A percentile compares a stretch with the other conserved stretches of the same genome.
Conservation (phyloP, 2,113 vertebrate species). For the Cyanoramphus novaezelandiae region DNA sequence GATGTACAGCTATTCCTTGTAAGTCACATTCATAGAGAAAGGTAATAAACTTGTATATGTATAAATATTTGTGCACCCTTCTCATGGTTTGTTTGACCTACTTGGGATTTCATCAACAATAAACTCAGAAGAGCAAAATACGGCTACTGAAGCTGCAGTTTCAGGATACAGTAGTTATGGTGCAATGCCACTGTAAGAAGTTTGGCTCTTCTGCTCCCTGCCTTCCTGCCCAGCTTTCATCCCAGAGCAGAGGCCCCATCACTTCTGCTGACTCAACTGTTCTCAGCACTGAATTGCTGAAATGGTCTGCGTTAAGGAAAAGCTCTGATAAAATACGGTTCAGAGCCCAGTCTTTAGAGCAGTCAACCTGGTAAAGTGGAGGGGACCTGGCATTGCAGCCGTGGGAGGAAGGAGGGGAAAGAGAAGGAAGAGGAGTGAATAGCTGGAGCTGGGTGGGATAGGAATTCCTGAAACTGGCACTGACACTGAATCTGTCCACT, state of each 20-base stretch:
- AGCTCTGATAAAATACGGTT: not conserved
- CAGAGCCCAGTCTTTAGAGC: not conserved
- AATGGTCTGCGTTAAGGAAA: not conserved
- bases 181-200: not conserved
- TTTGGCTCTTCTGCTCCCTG: not conserved
- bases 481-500: not conserved
- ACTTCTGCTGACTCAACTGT: not conserved
- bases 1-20: not conserved
- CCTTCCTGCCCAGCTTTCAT: not conserved
- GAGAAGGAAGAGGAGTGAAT: not conserved
- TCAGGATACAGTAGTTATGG: not conserved
- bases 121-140: not conserved
- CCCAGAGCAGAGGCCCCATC: not conserved
- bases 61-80: conserved; percentile 16
- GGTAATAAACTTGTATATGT: not conserved
- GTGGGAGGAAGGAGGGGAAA: not conserved
- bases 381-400: not conserved
- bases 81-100: not conserved
- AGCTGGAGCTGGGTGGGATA: not conserved
- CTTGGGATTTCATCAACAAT: not conserved
- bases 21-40: not conserved
- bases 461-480: not conserved
- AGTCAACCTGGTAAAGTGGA: not conserved
- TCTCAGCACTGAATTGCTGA: not conserved
- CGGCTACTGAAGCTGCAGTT: not conserved